Conservation (phyloP, 2,113 vertebrate species). For the Condylura cristata region DNA sequence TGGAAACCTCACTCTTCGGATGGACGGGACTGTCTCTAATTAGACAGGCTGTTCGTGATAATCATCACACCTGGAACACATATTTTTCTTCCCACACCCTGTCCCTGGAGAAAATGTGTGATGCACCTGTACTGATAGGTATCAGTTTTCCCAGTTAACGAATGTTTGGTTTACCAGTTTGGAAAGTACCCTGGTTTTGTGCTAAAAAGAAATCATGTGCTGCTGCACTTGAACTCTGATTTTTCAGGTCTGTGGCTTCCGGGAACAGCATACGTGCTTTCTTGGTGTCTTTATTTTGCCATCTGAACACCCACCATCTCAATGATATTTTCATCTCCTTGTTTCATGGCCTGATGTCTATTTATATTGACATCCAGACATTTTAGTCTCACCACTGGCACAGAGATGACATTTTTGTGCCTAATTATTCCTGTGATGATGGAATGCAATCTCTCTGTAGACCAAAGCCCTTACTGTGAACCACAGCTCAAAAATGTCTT, state of each 20-base stretch:
- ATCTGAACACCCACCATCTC: slow-evolving; percentile 55
- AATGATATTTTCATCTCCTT: slow-evolving; percentile 60
- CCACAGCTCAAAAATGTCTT: slow-evolving; percentile 40
- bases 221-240: background rate
- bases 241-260: background rate
- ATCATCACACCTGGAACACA: background rate
- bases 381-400: slow-evolving; percentile 58
- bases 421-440: slow-evolving; percentile 49
- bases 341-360: background rate
- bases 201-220: background rate
- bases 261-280: slow-evolving; percentile 40
- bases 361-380: slow-evolving; percentile 58
- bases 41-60: background rate
- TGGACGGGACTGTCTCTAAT: background rate
- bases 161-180: slow-evolving; percentile 1
- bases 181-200: slow-evolving; percentile 17
- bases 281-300: slow-evolving; percentile 55
- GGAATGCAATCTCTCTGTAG: slow-evolving; percentile 28
- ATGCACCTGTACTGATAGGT: background rate
- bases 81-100: slow-evolving; percentile 42
- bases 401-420: slow-evolving; percentile 52
- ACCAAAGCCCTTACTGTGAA: slow-evolving; percentile 23
- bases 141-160: background rate
- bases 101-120: slow-evolving; percentile 36
- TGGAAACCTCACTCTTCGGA: background rate